These are phyloP conservation scores for Tamias sibiricus DNA, from an alignment of 2,113 vertebrate species.

Conservation along the genomic window DNA sequence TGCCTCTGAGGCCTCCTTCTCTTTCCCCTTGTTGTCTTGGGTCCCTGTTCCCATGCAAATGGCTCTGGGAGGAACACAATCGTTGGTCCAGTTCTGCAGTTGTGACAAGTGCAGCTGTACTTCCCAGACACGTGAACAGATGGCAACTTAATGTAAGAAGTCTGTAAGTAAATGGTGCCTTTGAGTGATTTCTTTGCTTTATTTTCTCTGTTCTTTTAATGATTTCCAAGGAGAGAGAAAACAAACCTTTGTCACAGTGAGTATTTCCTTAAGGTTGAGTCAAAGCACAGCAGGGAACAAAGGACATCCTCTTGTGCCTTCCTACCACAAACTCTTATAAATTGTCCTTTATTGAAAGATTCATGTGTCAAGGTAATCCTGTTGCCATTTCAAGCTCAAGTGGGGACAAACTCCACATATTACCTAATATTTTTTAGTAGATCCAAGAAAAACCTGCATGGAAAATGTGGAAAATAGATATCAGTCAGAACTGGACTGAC, in stretches of 20 bases:
- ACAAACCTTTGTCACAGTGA: neutral
- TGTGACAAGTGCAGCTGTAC: neutral
- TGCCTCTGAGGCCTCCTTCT: neutral
- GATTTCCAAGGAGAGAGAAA: constrained; percentile 34
- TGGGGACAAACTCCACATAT: neutral
- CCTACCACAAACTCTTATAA: neutral
- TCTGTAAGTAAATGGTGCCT: neutral
- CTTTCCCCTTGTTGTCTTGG: neutral
- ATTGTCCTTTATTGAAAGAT: neutral
- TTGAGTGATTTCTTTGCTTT: neutral
- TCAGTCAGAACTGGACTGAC: neutral
- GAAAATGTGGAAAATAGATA: neutral
- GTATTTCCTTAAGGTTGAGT: neutral
- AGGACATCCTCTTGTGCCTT: neutral
- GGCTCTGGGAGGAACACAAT: neutral
- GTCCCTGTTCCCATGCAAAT: constrained; percentile 44
- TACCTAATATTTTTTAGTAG: neutral
- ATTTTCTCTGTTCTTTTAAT: neutral
- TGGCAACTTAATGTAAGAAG: neutral
- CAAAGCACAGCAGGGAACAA: neutral
- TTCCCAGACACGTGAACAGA: neutral
- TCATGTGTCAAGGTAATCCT: neutral
- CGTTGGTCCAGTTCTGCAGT: neutral
- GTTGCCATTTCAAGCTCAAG: neutral
- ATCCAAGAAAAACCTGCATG: neutral